phyloP scores from a whole-genome alignment of 92 coral and sea anemone genomes.

The Isaurus tuberculatus region DNA sequence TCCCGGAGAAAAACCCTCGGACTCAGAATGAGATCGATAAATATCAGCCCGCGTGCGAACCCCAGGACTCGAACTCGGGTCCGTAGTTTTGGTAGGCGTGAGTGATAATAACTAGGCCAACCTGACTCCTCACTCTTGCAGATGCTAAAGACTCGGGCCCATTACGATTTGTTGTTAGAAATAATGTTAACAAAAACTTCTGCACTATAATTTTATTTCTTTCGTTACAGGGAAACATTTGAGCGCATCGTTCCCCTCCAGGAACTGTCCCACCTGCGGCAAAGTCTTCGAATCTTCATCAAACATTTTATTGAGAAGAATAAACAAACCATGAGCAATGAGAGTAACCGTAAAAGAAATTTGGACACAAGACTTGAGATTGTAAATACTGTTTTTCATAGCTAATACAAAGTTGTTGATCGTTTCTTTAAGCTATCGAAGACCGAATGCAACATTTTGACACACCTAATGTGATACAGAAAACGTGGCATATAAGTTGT shows the following conservation, averaged over 20 bases:
- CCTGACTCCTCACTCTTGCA: no score
- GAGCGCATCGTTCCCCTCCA: slow-evolving; percentile 39
- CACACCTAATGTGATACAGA: no score
- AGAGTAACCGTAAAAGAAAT: slow-evolving; percentile 7
- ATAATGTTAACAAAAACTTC: not conserved
- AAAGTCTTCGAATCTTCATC: slow-evolving; percentile 40
- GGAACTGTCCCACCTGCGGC: slow-evolving; percentile 39
- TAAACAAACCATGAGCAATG: slow-evolving; percentile 34
- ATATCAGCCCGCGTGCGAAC: no score
- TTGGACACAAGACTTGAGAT: slow-evolving; percentile 32
- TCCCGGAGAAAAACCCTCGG: no score
- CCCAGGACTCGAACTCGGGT: no score
- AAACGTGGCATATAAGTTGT: no score
- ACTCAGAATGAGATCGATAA: no score
- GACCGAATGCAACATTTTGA: no score
- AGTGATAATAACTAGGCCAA: no score
- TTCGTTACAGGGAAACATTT: slow-evolving; percentile 30
- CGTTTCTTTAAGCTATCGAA: not conserved
- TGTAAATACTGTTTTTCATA: slow-evolving; percentile 24
- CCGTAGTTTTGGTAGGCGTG: no score
- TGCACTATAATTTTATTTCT: not conserved
- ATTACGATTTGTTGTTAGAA: not conserved
- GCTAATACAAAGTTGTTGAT: not conserved
- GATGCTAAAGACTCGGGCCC: no score
- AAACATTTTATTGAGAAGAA: slow-evolving; percentile 37